A percentile compares a stretch with the other conserved stretches of the same genome.
Conservation (phyloP, 53 echinoderm and acorn worm genomes). For the Arbacia lixula region DNA sequence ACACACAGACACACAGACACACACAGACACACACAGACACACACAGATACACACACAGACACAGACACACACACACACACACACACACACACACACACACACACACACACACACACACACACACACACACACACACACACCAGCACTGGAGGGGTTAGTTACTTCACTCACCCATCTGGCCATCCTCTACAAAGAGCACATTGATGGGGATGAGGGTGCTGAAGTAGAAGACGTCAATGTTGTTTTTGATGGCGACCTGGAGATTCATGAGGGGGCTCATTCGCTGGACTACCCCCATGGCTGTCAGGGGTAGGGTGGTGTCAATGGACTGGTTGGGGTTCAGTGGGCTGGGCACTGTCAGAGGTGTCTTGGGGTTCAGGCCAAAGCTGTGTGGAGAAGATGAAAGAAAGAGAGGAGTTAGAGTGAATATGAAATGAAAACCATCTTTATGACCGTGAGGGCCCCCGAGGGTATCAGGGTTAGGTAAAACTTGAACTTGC, state of each 20-base stretch:
- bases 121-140: background rate
- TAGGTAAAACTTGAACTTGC: no score
- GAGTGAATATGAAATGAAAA: background rate
- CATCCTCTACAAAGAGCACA: slow-evolving; percentile 80
- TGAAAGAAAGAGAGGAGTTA: background rate
- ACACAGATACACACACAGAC: no score
- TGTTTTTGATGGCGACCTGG: slow-evolving; percentile 92
- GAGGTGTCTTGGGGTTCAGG: slow-evolving; percentile 63
- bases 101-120: no score
- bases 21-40: no score
- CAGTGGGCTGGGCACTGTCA: slow-evolving; percentile 75
- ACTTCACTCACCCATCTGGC: slow-evolving; percentile 95
- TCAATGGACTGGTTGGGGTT: slow-evolving; percentile 87
- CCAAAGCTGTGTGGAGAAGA: slow-evolving; percentile 76
- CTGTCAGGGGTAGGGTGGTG: slow-evolving; percentile 66
- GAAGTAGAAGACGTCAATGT: slow-evolving; percentile 93
- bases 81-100: no score
- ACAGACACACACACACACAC: no score
- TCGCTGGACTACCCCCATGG: slow-evolving; percentile 69
- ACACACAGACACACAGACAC: no score
- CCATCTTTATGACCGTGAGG: no score
- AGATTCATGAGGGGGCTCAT: slow-evolving; percentile 92
- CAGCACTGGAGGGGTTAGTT: no score
- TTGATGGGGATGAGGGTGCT: slow-evolving; percentile 70
- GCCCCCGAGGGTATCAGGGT: no score